Evolutionary conservation across 2,797 vertebrate species (phyloP).

Genomic region (Epinephelus malabaricus): DNA sequence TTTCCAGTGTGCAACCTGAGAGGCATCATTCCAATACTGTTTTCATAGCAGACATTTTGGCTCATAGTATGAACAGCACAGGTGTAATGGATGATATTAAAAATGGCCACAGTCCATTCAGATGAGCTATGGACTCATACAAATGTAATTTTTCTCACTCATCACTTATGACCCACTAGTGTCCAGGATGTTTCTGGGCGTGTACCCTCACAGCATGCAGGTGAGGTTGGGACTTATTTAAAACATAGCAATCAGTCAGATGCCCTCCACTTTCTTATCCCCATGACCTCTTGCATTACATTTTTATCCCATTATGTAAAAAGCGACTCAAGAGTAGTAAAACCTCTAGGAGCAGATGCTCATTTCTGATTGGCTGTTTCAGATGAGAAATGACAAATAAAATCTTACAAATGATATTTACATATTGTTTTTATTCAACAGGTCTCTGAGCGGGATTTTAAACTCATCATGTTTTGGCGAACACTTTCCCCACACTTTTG

Average conservation of each 20-base stretch:
- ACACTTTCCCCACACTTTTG: background rate
- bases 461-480: slow-evolving; percentile 29
- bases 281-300: too few species aligned
- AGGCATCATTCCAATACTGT: too few species aligned
- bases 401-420: background rate
- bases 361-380: background rate
- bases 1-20: too few species aligned
- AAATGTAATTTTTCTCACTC: too few species aligned
- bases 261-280: background rate
- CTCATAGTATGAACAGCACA: background rate
- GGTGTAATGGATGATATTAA: background rate
- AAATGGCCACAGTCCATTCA: background rate
- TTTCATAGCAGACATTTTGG: background rate
- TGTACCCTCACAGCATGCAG: too few species aligned
- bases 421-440: slow-evolving; percentile 66
- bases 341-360: background rate
- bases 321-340: background rate
- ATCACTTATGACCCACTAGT: too few species aligned
- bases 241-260: too few species aligned
- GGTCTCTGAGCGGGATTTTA: slow-evolving; percentile 25
- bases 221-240: too few species aligned
- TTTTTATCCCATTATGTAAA: too few species aligned
- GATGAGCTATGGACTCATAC: too few species aligned
- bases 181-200: too few species aligned
- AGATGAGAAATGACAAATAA: background rate